Evolutionary conservation across 2,888 invertebrate genomes (phyloP).

Genomic region (Dasysyrphus tricinctus): DNA sequence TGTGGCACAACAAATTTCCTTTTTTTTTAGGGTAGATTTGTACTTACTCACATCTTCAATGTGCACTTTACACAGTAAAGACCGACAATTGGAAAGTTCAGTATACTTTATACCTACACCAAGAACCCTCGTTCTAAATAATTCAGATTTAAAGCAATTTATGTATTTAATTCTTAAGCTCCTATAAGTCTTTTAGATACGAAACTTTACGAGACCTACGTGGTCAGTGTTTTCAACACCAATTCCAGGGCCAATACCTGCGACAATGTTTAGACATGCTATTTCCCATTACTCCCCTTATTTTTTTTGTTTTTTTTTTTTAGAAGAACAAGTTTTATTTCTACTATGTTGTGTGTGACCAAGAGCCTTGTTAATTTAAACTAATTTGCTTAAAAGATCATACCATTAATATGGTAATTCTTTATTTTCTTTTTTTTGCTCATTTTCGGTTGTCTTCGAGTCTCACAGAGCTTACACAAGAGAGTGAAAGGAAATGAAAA

Average conservation of each 20-base stretch:
- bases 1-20: neutral
- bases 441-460: slow-evolving; percentile 28
- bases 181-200: slow-evolving; percentile 20
- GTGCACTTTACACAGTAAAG: neutral
- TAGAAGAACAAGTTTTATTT: slow-evolving; percentile 40
- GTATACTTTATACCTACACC: neutral
- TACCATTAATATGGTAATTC: slow-evolving; percentile 73
- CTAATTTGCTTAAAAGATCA: slow-evolving; percentile 71
- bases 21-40: neutral
- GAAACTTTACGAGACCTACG: slow-evolving; percentile 7
- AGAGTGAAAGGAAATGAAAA: slow-evolving; percentile 58
- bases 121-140: slow-evolving; percentile 16
- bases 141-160: slow-evolving; percentile 34
- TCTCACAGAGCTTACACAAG: slow-evolving; percentile 31
- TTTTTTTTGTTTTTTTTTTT: slow-evolving; percentile 4
- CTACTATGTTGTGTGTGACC: slow-evolving; percentile 41
- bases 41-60: neutral
- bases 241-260: slow-evolving; percentile 21
- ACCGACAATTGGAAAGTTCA: slow-evolving; percentile 1
- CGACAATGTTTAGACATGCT: slow-evolving; percentile 14
- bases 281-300: neutral
- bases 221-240: slow-evolving; percentile 15
- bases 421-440: slow-evolving; percentile 50
- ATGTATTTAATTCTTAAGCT: slow-evolving; percentile 27
- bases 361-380: slow-evolving; percentile 66